Evolutionary conservation across 2,888 invertebrate species (phyloP).

Genomic region (Chymomyza procnemis): DNA sequence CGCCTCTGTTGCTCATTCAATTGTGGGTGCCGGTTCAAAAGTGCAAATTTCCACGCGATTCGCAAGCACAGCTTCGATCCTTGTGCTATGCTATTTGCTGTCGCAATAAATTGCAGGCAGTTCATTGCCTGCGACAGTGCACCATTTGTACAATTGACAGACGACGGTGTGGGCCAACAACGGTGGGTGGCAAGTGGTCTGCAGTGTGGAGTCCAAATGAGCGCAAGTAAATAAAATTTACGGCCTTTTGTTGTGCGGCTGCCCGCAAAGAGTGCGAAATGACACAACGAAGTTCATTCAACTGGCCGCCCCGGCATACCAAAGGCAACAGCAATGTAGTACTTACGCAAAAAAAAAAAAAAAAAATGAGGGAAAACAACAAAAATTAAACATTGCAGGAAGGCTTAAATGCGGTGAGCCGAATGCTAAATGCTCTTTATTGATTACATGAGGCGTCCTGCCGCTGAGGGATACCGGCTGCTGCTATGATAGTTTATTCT

Average conservation of each 20-base stretch:
- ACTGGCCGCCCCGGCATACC: constrained; percentile 18
- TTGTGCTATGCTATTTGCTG: constrained; percentile 36
- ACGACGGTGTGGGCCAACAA: constrained; percentile 4
- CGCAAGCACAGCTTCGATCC: neutral
- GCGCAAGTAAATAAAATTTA: constrained; percentile 67
- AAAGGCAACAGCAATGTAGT: neutral
- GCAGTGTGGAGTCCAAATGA: constrained; percentile 47
- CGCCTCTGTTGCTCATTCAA: neutral
- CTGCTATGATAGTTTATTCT: too few species aligned
- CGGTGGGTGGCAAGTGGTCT: constrained; percentile 20
- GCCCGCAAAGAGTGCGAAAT: constrained; percentile 50
- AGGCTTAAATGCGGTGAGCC: neutral
- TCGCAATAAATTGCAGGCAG: constrained; percentile 45
- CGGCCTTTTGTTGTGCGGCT: constrained; percentile 64
- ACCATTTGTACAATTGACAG: constrained; percentile 48
- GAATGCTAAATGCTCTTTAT: neutral
- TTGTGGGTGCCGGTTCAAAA: neutral
- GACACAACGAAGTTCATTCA: constrained; percentile 42
- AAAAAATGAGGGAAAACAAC: neutral
- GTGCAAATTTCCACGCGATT: neutral
- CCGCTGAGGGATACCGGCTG: too few species aligned
- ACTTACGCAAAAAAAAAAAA: neutral
- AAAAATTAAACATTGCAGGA: neutral
- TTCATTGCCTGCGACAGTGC: constrained; percentile 55
- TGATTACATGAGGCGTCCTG: too few species aligned